These are phyloP conservation scores for Dermochelys coriacea DNA, from an alignment of 2,797 vertebrate genomes.

Conservation along the genomic window DNA sequence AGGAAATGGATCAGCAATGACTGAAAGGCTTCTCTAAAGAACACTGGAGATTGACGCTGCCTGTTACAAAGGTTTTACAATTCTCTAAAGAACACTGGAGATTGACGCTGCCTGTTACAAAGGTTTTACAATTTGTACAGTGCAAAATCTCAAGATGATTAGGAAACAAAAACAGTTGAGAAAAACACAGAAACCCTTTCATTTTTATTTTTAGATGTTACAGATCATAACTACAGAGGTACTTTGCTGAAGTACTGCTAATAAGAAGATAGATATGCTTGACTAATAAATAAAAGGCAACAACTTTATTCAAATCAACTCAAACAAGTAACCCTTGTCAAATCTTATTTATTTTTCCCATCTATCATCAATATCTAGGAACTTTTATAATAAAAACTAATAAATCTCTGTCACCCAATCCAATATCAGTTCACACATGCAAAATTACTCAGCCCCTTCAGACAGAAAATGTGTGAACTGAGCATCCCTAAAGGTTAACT, in stretches of 20 bases:
- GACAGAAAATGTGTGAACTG: background rate
- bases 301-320: background rate
- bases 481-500: background rate
- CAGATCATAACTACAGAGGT: background rate
- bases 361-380: background rate
- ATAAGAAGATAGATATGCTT: conserved; percentile 37
- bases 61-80: conserved; percentile 54
- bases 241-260: background rate
- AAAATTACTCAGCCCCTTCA: background rate
- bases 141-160: conserved; percentile 55
- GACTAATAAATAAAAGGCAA: conserved; percentile 3
- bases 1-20: conserved; percentile 67
- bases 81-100: conserved; percentile 40
- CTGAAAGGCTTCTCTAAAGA: conserved; percentile 68
- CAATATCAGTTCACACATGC: background rate
- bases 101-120: conserved; percentile 21
- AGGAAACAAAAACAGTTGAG: conserved; percentile 5
- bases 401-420: fast-evolving
- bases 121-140: conserved; percentile 44
- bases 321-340: background rate
- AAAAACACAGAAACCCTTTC: conserved; percentile 63
- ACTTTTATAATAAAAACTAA: background rate
- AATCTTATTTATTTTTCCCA: background rate
- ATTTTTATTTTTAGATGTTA: conserved; percentile 65
- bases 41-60: conserved; percentile 34